These are phyloP conservation scores for Alviniconcha marisindica DNA, from an alignment of 1,140 invertebrate genomes.

Conservation along the genomic window DNA sequence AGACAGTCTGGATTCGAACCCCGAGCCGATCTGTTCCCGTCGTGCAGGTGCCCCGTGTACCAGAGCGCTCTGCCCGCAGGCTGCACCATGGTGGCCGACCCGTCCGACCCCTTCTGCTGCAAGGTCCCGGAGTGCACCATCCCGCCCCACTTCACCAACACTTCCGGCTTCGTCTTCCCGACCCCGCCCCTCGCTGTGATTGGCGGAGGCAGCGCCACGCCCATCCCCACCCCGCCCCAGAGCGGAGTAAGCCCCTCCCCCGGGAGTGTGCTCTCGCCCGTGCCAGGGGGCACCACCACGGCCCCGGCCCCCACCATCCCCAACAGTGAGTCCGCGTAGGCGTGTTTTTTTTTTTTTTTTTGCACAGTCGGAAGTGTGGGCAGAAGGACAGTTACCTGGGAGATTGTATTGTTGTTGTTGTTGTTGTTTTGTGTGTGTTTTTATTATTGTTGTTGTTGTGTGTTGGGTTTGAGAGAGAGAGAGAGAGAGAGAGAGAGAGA, in stretches of 20 bases:
- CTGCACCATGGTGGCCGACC: slow-evolving; percentile 57
- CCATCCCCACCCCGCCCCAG: slow-evolving; percentile 39
- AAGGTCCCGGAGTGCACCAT: slow-evolving; percentile 58
- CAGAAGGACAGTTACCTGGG: neutral
- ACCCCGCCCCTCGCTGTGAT: slow-evolving; percentile 38
- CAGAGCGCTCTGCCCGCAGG: slow-evolving; percentile 48
- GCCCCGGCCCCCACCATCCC: slow-evolving; percentile 36
- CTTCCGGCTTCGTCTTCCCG: slow-evolving; percentile 39
- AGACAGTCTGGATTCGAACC: too few species aligned
- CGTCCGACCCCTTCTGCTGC: slow-evolving; percentile 58
- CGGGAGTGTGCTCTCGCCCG: slow-evolving; percentile 38
- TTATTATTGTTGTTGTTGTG: too few species aligned
- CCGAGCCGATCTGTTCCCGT: too few species aligned
- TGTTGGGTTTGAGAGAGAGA: too few species aligned
- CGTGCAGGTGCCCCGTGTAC: slow-evolving; percentile 58
- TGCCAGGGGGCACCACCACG: slow-evolving; percentile 42
- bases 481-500: slow-evolving; percentile 44
- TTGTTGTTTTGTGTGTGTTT: neutral
- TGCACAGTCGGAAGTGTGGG: neutral
- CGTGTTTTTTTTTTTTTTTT: too few species aligned
- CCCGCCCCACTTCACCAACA: slow-evolving; percentile 12
- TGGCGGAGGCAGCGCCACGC: slow-evolving; percentile 39
- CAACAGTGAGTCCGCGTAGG: slow-evolving; percentile 43
- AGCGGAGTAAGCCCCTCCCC: slow-evolving; percentile 27
- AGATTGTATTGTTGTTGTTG: neutral